These are phyloP conservation scores for Rhynchophorus ferrugineus DNA, from an alignment of 1,140 invertebrate genomes.

Conservation along the genomic window DNA sequence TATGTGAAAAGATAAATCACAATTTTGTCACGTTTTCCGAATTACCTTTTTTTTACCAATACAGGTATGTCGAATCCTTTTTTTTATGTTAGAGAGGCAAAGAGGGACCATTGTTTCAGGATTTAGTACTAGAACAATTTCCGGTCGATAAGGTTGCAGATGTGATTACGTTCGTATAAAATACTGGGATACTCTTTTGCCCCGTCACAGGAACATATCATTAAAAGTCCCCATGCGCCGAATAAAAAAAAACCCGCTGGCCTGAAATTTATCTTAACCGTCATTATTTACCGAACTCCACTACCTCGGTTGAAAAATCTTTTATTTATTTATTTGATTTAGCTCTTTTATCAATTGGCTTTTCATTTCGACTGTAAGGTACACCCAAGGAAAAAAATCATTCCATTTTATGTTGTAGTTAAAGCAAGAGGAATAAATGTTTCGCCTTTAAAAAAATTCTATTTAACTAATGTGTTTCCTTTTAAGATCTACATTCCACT, in stretches of 20 bases:
- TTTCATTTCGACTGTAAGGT: slow-evolving; percentile 3
- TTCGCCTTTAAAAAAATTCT: too few relatives aligned
- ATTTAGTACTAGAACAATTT: slow-evolving; percentile 8
- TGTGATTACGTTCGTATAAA: slow-evolving; percentile 8
- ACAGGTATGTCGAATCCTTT: not conserved
- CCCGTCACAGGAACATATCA: slow-evolving; percentile 4
- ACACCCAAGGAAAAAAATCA: too few relatives aligned
- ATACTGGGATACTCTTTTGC: slow-evolving; percentile 8
- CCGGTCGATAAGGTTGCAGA: slow-evolving; percentile 9
- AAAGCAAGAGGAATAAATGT: too few relatives aligned
- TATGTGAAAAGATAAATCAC: too few relatives aligned
- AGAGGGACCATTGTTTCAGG: not conserved
- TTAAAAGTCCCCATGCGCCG: slow-evolving; percentile 11
- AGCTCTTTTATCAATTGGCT: not conserved
- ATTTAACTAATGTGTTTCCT: too few relatives aligned
- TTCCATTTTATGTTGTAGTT: too few relatives aligned
- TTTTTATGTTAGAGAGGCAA: not conserved
- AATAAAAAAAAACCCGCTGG: not conserved
- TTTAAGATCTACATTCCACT: too few relatives aligned
- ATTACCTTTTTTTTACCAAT: too few relatives aligned
- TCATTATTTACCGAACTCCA: slow-evolving; percentile 7
- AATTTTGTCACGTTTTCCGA: too few relatives aligned
- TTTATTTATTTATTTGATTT: slow-evolving; percentile 1
- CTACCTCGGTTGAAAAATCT: slow-evolving; percentile 3
- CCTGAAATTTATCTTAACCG: slow-evolving; percentile 2